These are phyloP conservation scores for Silurus glanis DNA, from an alignment of 2,113 vertebrate species.

Conservation along the genomic window DNA sequence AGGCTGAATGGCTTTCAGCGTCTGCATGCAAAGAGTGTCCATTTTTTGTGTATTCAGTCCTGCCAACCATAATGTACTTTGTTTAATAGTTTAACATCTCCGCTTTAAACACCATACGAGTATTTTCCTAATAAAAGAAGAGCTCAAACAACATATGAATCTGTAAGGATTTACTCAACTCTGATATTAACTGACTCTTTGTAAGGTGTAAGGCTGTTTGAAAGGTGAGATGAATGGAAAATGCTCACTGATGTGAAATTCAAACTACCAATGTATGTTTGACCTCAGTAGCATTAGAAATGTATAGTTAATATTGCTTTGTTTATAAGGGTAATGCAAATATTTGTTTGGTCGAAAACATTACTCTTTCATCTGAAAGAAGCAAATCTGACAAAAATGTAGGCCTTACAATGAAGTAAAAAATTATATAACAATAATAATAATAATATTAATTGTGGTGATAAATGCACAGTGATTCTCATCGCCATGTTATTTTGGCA, in stretches of 20 bases:
- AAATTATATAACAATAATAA: background rate
- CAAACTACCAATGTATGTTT: background rate
- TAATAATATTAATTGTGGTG: background rate
- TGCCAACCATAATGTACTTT: background rate
- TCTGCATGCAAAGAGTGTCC: too few species aligned
- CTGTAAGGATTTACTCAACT: background rate
- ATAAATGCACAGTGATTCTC: too few species aligned
- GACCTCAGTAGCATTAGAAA: background rate
- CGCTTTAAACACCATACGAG: background rate
- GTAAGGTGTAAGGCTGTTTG: background rate
- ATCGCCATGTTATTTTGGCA: background rate
- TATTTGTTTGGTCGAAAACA: background rate
- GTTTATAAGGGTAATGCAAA: background rate
- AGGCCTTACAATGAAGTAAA: background rate
- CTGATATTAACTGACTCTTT: background rate
- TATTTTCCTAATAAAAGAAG: background rate
- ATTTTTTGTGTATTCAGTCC: background rate
- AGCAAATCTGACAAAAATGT: background rate
- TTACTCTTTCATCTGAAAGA: background rate
- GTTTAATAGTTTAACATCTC: background rate
- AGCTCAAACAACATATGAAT: background rate
- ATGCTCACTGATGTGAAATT: background rate
- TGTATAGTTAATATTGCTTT: background rate
- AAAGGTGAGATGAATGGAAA: background rate
- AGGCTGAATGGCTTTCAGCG: slow-evolving; percentile 43